These are phyloP conservation scores for Hofmannophila pseudospretella DNA, from an alignment of 2,888 invertebrate genomes.

Conservation along the genomic window DNA sequence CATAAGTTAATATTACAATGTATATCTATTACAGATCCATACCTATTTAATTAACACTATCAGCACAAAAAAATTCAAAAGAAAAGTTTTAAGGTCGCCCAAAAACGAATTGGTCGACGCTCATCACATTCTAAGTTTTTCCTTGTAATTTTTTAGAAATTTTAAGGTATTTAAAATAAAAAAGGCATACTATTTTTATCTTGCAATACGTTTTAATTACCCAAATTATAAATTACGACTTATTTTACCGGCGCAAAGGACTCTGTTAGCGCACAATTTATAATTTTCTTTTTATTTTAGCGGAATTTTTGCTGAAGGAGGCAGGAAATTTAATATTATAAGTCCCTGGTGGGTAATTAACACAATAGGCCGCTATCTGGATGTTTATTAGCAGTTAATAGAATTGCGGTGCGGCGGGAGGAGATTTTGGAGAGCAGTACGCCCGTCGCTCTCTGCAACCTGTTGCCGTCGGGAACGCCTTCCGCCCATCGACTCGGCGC, in stretches of 20 bases:
- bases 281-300: conserved; percentile 31
- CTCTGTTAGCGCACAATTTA: conserved; percentile 19
- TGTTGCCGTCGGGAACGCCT: conserved; percentile 75
- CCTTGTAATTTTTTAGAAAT: too few species aligned
- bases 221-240: conserved; percentile 18
- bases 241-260: conserved; percentile 11
- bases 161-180: too few species aligned
- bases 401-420: conserved; percentile 53
- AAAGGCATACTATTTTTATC: too few species aligned
- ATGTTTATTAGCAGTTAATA: conserved; percentile 65
- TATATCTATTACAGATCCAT: too few species aligned
- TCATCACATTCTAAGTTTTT: too few species aligned
- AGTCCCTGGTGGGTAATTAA: conserved; percentile 54
- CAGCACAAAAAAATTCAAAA: too few species aligned
- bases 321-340: conserved; percentile 51
- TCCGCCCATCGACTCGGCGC: conserved; percentile 59
- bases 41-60: too few species aligned
- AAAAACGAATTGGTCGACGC: too few species aligned
- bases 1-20: too few species aligned
- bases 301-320: conserved; percentile 33
- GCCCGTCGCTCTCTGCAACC: conserved; percentile 54
- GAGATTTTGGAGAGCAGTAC: conserved; percentile 18
- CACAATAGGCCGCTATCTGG: conserved; percentile 45
- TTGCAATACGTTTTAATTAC: conserved; percentile 16
- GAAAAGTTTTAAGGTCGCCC: too few species aligned